Evolutionary conservation across 92 coral and sea anemone species (phyloP).

Genomic region (Umimayanthus kanabou): DNA sequence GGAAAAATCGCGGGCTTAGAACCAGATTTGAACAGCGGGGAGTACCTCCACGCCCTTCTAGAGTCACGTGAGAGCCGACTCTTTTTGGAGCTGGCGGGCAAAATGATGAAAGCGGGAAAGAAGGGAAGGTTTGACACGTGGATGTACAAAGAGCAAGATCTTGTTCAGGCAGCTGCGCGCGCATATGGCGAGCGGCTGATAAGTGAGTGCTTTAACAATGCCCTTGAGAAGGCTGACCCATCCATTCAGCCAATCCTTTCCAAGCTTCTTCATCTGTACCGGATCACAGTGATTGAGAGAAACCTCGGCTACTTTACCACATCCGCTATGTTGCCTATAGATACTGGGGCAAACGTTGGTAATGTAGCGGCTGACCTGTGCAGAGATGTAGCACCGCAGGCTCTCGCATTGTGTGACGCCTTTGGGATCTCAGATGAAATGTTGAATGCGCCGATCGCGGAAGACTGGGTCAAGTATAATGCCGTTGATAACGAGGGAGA

Average conservation of each 20-base stretch:
- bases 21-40: conserved; percentile 52
- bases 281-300: conserved; percentile 61
- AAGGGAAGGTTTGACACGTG: conserved; percentile 73
- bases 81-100: conserved; percentile 76
- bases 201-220: conserved; percentile 73
- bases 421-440: conserved; percentile 83
- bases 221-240: conserved; percentile 64
- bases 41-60: conserved; percentile 68
- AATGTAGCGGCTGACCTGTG: conserved; percentile 78
- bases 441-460: conserved; percentile 87
- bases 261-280: conserved; percentile 76
- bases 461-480: conserved; percentile 88
- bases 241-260: conserved; percentile 65
- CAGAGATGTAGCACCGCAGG: conserved; percentile 76
- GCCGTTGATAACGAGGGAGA: conserved; percentile 83
- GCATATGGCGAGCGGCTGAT: conserved; percentile 84
- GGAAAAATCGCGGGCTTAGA: conserved; percentile 1
- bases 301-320: conserved; percentile 81
- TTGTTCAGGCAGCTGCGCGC: conserved; percentile 79
- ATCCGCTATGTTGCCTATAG: conserved; percentile 60
- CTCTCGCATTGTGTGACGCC: conserved; percentile 85
- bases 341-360: conserved; percentile 70
- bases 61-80: conserved; percentile 74
- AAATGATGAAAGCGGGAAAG: conserved; percentile 75
- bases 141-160: conserved; percentile 90